Evolutionary conservation across 2,797 vertebrate genomes (phyloP), one percentile per base, ranked within the genome.

Genomic region (Microhierax caerulescens): DNA sequence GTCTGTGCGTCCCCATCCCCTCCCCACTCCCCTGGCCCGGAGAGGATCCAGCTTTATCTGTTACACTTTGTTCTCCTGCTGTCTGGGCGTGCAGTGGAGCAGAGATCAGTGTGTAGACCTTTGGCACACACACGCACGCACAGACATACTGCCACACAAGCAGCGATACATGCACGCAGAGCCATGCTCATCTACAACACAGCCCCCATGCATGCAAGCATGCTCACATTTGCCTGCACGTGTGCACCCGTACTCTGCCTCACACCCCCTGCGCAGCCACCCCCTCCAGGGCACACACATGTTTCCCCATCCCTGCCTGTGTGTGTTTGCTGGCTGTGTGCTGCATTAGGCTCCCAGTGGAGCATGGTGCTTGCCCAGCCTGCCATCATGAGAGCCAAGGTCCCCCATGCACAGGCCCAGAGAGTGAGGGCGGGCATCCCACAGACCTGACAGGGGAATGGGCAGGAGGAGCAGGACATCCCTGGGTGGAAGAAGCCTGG

Each of bases 21-120:
- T 91, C 82, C 64, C 76, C 16, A 5, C 69, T 95, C 57, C 72
- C 50, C 74, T 67, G 64, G 48, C 59, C n/a, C 21, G 4, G 85
- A 94, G 94, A 92, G 77, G 77, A 97, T 95, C 83, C 57, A 5
- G 75, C 80, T 77, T 96, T 96, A 95, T 97, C 97, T 96, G 84
- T 97, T 95, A 93, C 88, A 94, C 97, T 98, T 98, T 94, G 93
- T 96, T 97, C 97, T 95, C 60, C 60, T 85, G 93, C 88, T 96
- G 97, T 94, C 95, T 95, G 97, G 94, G 97, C 84, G 96, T 81
- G 96, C 93, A 97, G 91, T 22, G 3, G 72, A 37, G 79, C 86
- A 90, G 95, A 97, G 93, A 93, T 97, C 93, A 97, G 92, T 75
- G 85, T 11, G 18, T 64, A 83, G 92, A 95, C 95, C 97, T 97